Evolutionary conservation across 2,113 vertebrate genomes (phyloP).

Genomic region (Psammodynastes pulverulentus): DNA sequence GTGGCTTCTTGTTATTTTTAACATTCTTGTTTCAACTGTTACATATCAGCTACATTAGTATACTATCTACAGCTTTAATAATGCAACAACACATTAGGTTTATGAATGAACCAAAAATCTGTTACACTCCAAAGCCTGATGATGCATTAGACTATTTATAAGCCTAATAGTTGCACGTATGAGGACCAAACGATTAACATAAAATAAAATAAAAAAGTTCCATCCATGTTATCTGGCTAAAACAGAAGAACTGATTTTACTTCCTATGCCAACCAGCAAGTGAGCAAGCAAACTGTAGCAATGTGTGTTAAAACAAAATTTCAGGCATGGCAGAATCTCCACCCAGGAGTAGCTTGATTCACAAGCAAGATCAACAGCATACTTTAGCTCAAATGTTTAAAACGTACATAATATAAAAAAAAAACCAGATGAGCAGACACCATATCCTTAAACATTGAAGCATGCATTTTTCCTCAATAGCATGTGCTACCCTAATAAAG

Average conservation of each 20-base stretch:
- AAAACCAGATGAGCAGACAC: not conserved
- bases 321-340: not conserved
- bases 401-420: not conserved
- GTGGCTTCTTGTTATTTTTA: not conserved
- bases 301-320: not conserved
- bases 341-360: accelerated
- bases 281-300: not conserved
- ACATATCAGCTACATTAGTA: not conserved
- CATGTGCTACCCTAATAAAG: not conserved
- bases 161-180: not conserved
- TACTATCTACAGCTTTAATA: not conserved
- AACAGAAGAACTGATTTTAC: not conserved
- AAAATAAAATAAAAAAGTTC: not conserved
- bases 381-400: not conserved
- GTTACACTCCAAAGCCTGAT: not conserved
- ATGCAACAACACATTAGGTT: not conserved
- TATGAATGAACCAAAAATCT: not conserved
- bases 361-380: not conserved
- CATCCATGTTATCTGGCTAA: not conserved
- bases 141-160: not conserved
- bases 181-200: not conserved
- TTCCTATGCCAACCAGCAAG: not conserved
- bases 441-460: not conserved
- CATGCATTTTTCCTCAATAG: not conserved
- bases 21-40: not conserved